Conservation (phyloP, 2,888 invertebrate genomes). For the Marronus borbonicus region DNA sequence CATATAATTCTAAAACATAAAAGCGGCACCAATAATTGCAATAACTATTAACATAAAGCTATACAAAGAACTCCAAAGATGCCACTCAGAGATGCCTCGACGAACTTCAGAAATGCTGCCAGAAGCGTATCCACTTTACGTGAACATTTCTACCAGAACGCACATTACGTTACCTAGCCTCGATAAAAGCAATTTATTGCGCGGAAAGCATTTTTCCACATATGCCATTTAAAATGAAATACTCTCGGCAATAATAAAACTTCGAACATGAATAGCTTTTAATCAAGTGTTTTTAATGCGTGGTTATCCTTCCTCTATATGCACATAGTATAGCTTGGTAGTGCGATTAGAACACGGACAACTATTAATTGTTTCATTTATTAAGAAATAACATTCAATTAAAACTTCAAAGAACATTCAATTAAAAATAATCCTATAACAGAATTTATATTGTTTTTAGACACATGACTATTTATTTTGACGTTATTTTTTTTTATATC, state of each 20-base stretch:
- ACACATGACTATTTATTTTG: not conserved
- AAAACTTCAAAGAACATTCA: not conserved
- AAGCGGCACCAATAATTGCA: not conserved
- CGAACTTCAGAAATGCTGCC: not conserved
- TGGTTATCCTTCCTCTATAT: not conserved
- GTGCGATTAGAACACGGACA: not conserved
- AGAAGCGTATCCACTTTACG: not conserved
- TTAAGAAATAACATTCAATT: conserved; percentile 19
- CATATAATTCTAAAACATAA: not conserved
- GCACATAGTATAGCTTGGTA: not conserved
- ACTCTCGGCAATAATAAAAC: not conserved
- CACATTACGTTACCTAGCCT: not conserved
- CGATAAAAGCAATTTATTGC: conserved; percentile 1
- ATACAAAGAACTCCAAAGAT: not conserved
- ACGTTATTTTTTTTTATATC: too few relatives aligned
- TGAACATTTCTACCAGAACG: not conserved
- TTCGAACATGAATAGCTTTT: not conserved
- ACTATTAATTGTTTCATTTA: not conserved
- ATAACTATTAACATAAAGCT: not conserved
- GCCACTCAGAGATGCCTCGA: not conserved
- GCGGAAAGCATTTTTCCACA: not conserved
- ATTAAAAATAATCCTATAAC: not conserved
- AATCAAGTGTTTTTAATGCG: conserved; percentile 4
- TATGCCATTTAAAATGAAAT: conserved; percentile 1
- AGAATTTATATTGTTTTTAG: not conserved